Conservation (phyloP, 2,888 invertebrate species). For the Phasia obesa region DNA sequence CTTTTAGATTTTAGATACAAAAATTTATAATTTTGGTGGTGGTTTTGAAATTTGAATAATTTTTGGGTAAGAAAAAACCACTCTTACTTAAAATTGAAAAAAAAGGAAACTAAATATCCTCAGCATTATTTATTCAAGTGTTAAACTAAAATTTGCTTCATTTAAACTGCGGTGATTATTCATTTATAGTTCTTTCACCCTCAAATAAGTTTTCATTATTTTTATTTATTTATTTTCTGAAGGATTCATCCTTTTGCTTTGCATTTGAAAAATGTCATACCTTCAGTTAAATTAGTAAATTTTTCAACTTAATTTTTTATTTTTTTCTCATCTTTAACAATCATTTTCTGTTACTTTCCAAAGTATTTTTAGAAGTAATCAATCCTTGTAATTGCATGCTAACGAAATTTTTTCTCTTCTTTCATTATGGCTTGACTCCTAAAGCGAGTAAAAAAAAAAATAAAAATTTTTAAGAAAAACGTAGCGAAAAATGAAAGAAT, state of each 20-base stretch:
- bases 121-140: slow-evolving; percentile 79
- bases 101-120: slow-evolving; percentile 64
- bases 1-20: slow-evolving; percentile 72
- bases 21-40: slow-evolving; percentile 75
- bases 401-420: slow-evolving; percentile 58
- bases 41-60: slow-evolving; percentile 43
- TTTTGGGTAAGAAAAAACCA: not conserved
- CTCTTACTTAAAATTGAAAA: not conserved
- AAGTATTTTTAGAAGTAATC: slow-evolving; percentile 81
- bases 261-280: slow-evolving; percentile 79
- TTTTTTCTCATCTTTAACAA: slow-evolving; percentile 18
- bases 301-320: slow-evolving; percentile 22
- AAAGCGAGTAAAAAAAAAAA: slow-evolving; percentile 62
- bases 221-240: slow-evolving; percentile 3
- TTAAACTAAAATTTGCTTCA: slow-evolving; percentile 74
- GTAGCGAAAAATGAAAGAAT: slow-evolving; percentile 77
- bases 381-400: slow-evolving; percentile 82
- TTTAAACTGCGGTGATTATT: slow-evolving; percentile 54
- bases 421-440: slow-evolving; percentile 22
- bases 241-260: slow-evolving; percentile 41
- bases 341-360: slow-evolving; percentile 71
- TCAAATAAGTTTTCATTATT: slow-evolving; percentile 18
- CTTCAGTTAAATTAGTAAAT: slow-evolving; percentile 74
- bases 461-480: slow-evolving; percentile 78
- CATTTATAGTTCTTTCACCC: slow-evolving; percentile 54